phyloP scores from a whole-genome alignment of 2,113 vertebrate species.

The Lophochroa leadbeateri region DNA sequence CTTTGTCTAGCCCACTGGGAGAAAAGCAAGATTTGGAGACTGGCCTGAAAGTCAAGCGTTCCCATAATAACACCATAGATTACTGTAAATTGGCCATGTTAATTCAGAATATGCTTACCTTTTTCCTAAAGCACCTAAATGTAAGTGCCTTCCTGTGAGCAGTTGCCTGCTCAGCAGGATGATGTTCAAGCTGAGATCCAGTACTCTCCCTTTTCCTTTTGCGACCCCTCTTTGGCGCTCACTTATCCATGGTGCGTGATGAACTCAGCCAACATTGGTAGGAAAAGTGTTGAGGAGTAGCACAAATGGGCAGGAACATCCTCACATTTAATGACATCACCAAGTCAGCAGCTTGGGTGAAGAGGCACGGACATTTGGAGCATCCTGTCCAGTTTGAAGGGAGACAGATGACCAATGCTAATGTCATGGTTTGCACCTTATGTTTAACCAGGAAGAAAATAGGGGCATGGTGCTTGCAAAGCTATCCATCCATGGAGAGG shows the following conservation, averaged over 20 bases:
- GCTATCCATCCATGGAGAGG: background rate
- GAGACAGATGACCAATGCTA: background rate
- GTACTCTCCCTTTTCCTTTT: background rate
- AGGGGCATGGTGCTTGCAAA: background rate
- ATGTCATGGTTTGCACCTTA: background rate
- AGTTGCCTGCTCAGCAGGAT: fast-evolving
- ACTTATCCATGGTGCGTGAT: fast-evolving
- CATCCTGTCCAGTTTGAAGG: background rate
- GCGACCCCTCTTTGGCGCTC: background rate
- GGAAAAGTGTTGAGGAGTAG: background rate
- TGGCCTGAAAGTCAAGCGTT: background rate
- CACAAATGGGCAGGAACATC: background rate
- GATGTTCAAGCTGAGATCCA: background rate
- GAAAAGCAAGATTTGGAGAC: background rate
- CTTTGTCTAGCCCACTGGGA: background rate
- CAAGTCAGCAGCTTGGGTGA: background rate
- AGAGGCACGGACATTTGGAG: background rate
- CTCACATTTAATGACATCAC: background rate
- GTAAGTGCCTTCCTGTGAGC: background rate
- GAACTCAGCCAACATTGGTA: background rate
- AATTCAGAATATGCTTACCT: background rate
- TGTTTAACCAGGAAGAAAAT: background rate
- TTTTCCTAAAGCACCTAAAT: background rate
- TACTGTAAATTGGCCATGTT: background rate
- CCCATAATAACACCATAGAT: background rate